Conservation (phyloP, 2,113 vertebrate species). For the Thalassoma bifasciatum region DNA sequence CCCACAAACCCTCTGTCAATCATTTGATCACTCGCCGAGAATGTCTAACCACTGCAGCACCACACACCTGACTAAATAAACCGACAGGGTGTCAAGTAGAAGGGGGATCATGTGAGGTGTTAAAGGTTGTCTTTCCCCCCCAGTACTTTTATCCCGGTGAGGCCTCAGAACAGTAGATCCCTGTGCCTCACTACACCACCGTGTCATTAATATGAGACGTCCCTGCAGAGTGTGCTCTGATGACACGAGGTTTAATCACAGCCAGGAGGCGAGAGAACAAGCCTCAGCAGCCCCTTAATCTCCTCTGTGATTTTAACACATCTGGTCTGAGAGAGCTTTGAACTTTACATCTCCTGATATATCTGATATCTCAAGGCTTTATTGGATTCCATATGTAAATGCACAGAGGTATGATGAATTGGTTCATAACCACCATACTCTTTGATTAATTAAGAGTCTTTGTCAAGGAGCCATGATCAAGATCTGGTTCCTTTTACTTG, state of each 20-base stretch:
- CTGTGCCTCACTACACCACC: conserved; percentile 31
- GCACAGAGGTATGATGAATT: conserved; percentile 71
- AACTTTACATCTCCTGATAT: conserved; percentile 75
- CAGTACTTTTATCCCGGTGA: conserved; percentile 48
- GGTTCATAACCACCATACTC: conserved; percentile 62
- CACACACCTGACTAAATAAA: conserved; percentile 75
- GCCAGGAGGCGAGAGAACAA: conserved; percentile 75
- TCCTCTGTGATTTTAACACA: conserved; percentile 68
- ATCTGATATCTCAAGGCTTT: conserved; percentile 65
- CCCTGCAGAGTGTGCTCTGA: conserved; percentile 56
- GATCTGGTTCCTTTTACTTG: conserved; percentile 36
- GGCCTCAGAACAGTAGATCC: conserved; percentile 57
- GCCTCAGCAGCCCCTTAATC: conserved; percentile 59
- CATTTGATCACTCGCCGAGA: conserved; percentile 50
- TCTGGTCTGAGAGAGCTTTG: conserved; percentile 71
- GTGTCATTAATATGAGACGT: conserved; percentile 68
- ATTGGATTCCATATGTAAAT: conserved; percentile 76
- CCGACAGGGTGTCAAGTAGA: conserved; percentile 56
- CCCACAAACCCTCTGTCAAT: conserved; percentile 63
- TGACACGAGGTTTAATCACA: conserved; percentile 76
- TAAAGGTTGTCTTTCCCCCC: conserved; percentile 58
- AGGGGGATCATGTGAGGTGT: conserved; percentile 53
- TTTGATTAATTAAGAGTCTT: conserved; percentile 60
- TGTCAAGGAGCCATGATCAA: conserved; percentile 47
- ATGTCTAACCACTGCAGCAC: conserved; percentile 57